These are phyloP conservation scores for Thalassaphorura encarpata DNA, from an alignment of 1,140 invertebrate species.

Conservation along the genomic window DNA sequence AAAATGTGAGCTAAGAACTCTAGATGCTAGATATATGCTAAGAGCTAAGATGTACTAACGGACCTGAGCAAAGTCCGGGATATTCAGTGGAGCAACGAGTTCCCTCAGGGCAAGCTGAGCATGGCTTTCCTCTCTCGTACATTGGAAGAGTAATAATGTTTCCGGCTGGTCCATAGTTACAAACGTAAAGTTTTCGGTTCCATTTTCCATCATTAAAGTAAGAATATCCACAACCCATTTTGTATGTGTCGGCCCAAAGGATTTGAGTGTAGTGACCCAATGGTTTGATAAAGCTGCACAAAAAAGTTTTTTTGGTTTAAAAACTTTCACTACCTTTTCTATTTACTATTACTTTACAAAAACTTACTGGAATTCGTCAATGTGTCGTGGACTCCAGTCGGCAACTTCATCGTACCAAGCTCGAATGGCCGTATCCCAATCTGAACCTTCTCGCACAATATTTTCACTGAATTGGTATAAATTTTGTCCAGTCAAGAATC, in stretches of 20 bases:
- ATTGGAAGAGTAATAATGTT: slow-evolving; percentile 35
- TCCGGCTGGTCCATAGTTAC: slow-evolving; percentile 66
- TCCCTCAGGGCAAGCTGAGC: slow-evolving; percentile 35
- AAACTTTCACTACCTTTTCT: slow-evolving; percentile 5
- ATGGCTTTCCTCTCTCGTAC: slow-evolving; percentile 35
- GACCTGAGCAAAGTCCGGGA: slow-evolving; percentile 35
- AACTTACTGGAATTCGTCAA: slow-evolving; percentile 32
- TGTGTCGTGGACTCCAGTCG: slow-evolving; percentile 26
- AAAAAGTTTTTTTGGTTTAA: not conserved
- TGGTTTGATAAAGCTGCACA: slow-evolving; percentile 28
- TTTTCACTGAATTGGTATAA: slow-evolving; percentile 34
- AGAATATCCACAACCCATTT: slow-evolving; percentile 68
- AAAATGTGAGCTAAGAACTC: not conserved
- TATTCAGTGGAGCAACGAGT: slow-evolving; percentile 34
- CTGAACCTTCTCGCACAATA: slow-evolving; percentile 21
- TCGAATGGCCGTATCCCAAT: slow-evolving; percentile 33
- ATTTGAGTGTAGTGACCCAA: slow-evolving; percentile 48
- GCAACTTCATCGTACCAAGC: slow-evolving; percentile 36
- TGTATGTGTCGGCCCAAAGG: slow-evolving; percentile 65
- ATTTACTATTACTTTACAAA: not conserved
- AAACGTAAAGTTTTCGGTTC: slow-evolving; percentile 61
- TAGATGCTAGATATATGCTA: slow-evolving; percentile 10
- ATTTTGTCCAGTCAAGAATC: slow-evolving; percentile 73
- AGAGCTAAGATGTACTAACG: slow-evolving; percentile 9
- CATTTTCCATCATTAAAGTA: slow-evolving; percentile 53